Base-by-base conservation (phyloP, 2,797 vertebrate species). In the Linurgus olivaceus region DNA sequence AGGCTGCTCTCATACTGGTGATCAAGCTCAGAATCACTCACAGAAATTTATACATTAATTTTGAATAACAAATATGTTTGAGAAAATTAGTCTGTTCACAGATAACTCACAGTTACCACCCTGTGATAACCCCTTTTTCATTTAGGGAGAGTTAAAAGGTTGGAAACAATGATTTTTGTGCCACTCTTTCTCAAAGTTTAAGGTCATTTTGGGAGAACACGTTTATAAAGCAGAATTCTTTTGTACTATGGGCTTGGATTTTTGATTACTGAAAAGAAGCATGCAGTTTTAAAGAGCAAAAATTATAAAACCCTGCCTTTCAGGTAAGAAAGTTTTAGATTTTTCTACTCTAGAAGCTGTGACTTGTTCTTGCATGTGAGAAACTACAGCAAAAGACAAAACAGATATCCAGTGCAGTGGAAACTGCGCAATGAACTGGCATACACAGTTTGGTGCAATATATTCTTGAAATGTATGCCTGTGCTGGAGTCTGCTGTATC, bases 41-140 rank as follows among this genome's bases (percentile, higher is more conserved):
- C 23, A 91, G 61, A 95, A 85, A 91, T 74, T 70, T 85, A 76
- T 87, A 87, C 37, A n/a, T 79, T 85, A 68, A 86, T 94, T 94
- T 25, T 89, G 81, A 89, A 93, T 92, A 95, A 85, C 17, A 96
- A 89, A 87, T 93, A 71, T 65, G 29, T 70, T 85, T 87, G 42
- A 94, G 40, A 82, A 93, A 96, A 94, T 93, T 38, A 80, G 23
- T 40, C 59, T 80, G 44, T 68, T 93, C 4, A 0, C 31, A 91
- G 17, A 71, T 67, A 91, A 87, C n/a, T 87, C 51, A 90, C 18
- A 84, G 26, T 88, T 83, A 80, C 26, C 15, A 54, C 9, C 45
- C 45, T 44, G 21, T 65, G 58, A 55, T 85, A 94, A 70, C 4
- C 15, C 7, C 6, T 42, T 86, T 86, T 80, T 58, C 33, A 92